Evolutionary conservation across 2,797 vertebrate genomes (phyloP).

Genomic region (Alcedo atthis): DNA sequence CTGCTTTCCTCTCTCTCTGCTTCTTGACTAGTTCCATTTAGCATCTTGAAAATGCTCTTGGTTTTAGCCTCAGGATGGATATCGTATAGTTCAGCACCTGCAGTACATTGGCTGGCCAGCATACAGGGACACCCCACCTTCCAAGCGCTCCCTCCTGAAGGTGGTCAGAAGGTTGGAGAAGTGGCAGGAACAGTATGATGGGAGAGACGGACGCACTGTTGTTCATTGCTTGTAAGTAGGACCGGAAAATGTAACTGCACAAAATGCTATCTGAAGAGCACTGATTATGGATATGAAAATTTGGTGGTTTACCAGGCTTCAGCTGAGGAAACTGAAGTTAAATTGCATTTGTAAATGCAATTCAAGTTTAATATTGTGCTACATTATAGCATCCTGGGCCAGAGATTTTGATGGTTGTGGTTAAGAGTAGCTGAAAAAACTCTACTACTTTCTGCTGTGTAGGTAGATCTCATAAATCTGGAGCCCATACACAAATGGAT

Average conservation of each 20-base stretch:
- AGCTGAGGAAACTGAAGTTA: neutral
- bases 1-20: neutral
- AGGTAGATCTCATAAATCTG: rapidly evolving
- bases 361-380: neutral
- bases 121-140: slow-evolving; percentile 94
- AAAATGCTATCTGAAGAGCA: rapidly evolving
- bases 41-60: neutral
- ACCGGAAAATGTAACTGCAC: neutral
- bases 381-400: neutral
- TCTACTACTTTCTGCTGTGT: neutral
- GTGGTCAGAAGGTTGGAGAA: slow-evolving; percentile 91
- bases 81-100: slow-evolving; percentile 96
- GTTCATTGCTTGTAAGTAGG: slow-evolving; percentile 95
- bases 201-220: slow-evolving; percentile 92
- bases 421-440: neutral
- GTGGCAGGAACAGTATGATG: slow-evolving; percentile 97
- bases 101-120: slow-evolving; percentile 99
- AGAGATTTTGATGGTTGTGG: neutral
- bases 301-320: neutral
- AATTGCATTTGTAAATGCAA: neutral
- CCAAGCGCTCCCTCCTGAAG: slow-evolving; percentile 95
- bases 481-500: neutral
- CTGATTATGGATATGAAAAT: neutral
- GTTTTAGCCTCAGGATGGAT: slow-evolving; percentile 93
- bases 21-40: neutral